A percentile compares a stretch with the other conserved stretches of the same genome.
These are phyloP conservation scores for Corythoichthys haematopterus DNA, from an alignment of 2,113 vertebrate genomes.

Conservation along the genomic window DNA sequence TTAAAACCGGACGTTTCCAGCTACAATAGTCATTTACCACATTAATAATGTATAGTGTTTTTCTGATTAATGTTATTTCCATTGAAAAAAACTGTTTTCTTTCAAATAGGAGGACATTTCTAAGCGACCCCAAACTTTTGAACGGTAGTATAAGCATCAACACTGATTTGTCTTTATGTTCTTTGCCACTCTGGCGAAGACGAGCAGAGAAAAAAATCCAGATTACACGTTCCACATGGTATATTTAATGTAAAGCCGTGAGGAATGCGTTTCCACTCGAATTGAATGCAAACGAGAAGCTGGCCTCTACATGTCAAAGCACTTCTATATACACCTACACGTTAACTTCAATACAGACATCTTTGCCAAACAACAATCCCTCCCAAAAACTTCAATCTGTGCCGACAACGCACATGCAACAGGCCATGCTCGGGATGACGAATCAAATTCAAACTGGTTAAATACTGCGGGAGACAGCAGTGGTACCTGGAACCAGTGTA, in stretches of 20 bases:
- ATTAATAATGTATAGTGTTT: too few relatives aligned
- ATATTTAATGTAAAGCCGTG: constrained; percentile 66
- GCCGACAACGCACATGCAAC: constrained; percentile 7
- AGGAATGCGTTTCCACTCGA: constrained; percentile 51
- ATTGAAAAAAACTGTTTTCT: too few relatives aligned
- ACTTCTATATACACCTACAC: constrained; percentile 52
- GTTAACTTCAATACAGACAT: constrained; percentile 57
- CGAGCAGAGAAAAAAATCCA: constrained; percentile 1
- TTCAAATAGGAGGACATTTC: too few relatives aligned
- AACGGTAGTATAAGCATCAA: too few relatives aligned
- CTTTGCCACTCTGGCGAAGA: too few relatives aligned
- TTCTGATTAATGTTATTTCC: too few relatives aligned
- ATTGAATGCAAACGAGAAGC: constrained; percentile 52
- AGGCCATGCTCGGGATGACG: neutral
- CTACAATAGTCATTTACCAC: too few relatives aligned
- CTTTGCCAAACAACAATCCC: constrained; percentile 36
- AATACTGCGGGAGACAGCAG: neutral
- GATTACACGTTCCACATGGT: constrained; percentile 15
- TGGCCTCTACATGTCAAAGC: constrained; percentile 62
- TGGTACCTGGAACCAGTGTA: neutral
- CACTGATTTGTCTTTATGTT: too few relatives aligned
- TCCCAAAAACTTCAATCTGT: constrained; percentile 40
- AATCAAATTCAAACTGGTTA: neutral
- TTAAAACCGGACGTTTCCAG: too few relatives aligned
- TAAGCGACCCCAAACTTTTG: too few relatives aligned